Percentiles rank a stretch among this genome's conserved stretches.
Conservation (phyloP, 2,113 vertebrate genomes). For the Rhinoptilus africanus region DNA sequence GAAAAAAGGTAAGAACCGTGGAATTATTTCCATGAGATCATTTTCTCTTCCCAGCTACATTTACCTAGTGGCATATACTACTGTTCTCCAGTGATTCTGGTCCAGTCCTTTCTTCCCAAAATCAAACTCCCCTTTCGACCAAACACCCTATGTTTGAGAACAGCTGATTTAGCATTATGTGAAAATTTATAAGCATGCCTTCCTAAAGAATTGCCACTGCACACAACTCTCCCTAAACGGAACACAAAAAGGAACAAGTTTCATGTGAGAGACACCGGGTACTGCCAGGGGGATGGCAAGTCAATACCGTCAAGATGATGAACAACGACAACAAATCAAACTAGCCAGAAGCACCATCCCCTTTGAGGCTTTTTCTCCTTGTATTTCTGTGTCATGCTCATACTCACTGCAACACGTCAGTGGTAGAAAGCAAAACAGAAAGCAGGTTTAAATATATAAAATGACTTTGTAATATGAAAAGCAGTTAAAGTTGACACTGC, state of each 20-base stretch:
- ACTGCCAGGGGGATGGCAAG: neutral
- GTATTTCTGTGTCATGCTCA: neutral
- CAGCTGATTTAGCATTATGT: fast-evolving
- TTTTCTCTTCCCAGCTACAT: neutral
- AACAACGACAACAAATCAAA: neutral
- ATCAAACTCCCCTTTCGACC: neutral
- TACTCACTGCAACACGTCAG: neutral
- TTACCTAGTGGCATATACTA: neutral
- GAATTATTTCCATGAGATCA: neutral
- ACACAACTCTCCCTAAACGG: neutral
- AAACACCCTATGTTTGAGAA: neutral
- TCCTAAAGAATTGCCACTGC: neutral
- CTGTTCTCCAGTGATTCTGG: neutral
- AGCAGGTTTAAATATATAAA: neutral
- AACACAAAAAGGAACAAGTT: neutral
- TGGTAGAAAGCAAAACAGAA: neutral
- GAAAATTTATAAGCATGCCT: neutral
- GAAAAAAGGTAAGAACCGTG: neutral
- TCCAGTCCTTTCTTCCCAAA: neutral
- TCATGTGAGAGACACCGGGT: neutral
- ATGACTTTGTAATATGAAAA: neutral
- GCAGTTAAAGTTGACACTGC: neutral
- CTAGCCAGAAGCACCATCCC: neutral
- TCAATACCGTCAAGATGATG: neutral
- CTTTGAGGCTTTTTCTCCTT: neutral